Conservation (phyloP, 2,888 invertebrate genomes). For the Limnephilus auricula region DNA sequence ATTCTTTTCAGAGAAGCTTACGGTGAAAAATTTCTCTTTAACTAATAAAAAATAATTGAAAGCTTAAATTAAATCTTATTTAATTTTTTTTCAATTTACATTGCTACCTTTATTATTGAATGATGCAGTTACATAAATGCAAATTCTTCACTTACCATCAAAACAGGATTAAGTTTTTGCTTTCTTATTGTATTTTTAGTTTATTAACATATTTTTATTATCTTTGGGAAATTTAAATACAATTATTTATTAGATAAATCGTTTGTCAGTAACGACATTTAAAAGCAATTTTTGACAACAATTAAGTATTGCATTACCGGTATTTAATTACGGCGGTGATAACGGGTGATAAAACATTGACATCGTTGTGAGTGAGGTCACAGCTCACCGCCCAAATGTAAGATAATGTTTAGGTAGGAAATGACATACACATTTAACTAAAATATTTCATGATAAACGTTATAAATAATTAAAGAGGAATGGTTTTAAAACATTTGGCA, state of each 20-base stretch:
- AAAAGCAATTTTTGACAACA: background rate
- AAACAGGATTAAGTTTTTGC: background rate
- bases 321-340: background rate
- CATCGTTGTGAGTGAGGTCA: background rate
- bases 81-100: background rate
- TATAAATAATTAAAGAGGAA: background rate
- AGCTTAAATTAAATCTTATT: too few species aligned
- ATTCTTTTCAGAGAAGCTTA: too few species aligned
- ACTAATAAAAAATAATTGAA: too few species aligned
- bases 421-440: background rate
- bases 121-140: background rate
- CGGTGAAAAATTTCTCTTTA: too few species aligned
- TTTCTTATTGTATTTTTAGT: background rate
- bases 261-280: background rate
- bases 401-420: background rate
- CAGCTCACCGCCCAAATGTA: background rate
- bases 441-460: background rate
- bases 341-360: background rate
- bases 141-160: background rate
- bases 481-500: background rate
- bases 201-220: background rate
- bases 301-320: background rate
- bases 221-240: background rate
- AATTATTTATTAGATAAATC: background rate
- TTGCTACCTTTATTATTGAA: background rate